These are phyloP conservation scores for Drosophila bocqueti DNA, from an alignment of 1,140 invertebrate genomes.

Conservation along the genomic window DNA sequence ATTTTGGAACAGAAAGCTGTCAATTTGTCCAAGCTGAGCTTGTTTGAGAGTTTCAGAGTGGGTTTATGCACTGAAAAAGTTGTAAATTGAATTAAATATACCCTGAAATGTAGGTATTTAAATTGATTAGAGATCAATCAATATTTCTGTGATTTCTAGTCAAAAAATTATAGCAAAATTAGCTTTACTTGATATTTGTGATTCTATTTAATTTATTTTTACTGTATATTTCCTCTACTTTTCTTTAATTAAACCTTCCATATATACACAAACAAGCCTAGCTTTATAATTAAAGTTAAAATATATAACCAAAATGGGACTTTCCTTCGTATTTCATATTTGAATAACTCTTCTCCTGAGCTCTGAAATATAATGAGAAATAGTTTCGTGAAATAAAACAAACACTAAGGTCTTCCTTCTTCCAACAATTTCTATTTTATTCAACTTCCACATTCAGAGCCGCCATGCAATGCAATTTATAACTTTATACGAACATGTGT, in stretches of 20 bases:
- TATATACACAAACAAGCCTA: too few species aligned
- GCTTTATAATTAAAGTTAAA: background rate
- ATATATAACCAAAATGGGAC: background rate
- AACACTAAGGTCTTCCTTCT: background rate
- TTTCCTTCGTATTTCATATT: background rate
- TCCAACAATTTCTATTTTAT: conserved; percentile 5
- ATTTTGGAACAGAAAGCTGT: conserved; percentile 2
- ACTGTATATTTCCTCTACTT: too few species aligned
- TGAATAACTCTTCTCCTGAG: background rate
- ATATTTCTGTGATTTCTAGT: background rate
- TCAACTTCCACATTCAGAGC: background rate
- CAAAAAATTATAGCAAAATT: background rate
- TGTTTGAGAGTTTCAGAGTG: background rate
- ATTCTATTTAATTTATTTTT: too few species aligned
- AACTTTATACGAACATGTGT: conserved; percentile 11
- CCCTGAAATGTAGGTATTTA: background rate
- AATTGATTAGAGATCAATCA: background rate
- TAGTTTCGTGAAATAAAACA: conserved; percentile 5
- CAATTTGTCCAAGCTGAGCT: background rate
- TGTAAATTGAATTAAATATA: background rate
- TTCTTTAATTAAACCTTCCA: background rate
- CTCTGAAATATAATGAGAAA: background rate
- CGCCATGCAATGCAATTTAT: conserved; percentile 9
- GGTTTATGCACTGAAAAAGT: background rate
- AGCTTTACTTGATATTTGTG: background rate